phyloP scores from a whole-genome alignment of 1,140 invertebrate species.

The Diorhabda carinulata region DNA sequence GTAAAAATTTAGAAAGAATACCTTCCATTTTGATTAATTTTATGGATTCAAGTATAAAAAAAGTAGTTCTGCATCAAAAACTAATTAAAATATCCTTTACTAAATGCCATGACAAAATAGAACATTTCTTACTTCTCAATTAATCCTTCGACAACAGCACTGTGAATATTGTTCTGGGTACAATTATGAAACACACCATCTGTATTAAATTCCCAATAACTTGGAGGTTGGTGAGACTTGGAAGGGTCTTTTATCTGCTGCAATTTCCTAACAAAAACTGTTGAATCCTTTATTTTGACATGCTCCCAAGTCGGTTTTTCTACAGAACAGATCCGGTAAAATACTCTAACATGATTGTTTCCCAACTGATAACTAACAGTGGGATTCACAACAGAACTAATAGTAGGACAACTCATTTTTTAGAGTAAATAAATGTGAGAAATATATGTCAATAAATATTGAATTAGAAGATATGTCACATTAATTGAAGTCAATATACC shows the following conservation, averaged over 20 bases:
- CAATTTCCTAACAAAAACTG: constrained; percentile 33
- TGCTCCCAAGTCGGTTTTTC: constrained; percentile 30
- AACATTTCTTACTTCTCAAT: constrained; percentile 28
- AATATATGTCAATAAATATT: no score
- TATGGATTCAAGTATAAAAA: no score
- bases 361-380: not conserved
- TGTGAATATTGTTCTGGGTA: constrained; percentile 30
- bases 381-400: no score
- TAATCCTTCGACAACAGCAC: constrained; percentile 26
- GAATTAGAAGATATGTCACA: no score
- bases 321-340: constrained; percentile 34
- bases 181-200: constrained; percentile 37
- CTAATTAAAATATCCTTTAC: no score
- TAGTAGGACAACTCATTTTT: no score
- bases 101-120: no score
- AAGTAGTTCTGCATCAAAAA: no score
- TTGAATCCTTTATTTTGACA: constrained; percentile 34
- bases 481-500: no score
- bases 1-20: no score
- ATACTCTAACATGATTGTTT: constrained; percentile 29
- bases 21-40: no score
- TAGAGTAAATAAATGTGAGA: no score
- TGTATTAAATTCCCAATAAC: constrained; percentile 37
- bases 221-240: constrained; percentile 14
- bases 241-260: constrained; percentile 29